Base-by-base conservation (phyloP, 1,140 invertebrate genomes). In the Sinonovacula constricta region DNA sequence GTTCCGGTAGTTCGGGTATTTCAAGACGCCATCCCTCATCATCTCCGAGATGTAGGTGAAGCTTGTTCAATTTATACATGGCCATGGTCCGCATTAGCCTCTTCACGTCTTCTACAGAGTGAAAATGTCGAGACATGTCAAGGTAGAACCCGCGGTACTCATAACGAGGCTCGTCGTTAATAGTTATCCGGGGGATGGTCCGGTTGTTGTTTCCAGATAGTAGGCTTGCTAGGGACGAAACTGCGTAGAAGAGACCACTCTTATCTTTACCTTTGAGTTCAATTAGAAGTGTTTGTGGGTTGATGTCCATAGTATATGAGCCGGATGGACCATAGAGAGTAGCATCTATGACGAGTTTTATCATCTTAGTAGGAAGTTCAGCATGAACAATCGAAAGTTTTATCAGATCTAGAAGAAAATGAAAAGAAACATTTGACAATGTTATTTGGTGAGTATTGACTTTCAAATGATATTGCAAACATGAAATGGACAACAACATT, bases 21-120 rank as follows among this genome's bases (percentile, higher is more conserved):
- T 91, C 83, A 0, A 91, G 30, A 31, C 89, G 78, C 89, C 89
- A 91, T 0, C 88, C 90, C 62, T 91, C 88, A 54, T 91, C 90
- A 63, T 91, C 90, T 2, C 89, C 67, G 33, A 91, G 76, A 70
- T 90, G 90, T 0, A 90, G 79, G 69, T 91, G 90, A 3, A 91
- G 79, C 33, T 82, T 86, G 81, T 91, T 90, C 57, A 90, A 18
- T 63, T 91, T 91, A 77, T 88, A 90, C 69, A 82, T 74, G 2
- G 83, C 78, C 90, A 91, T 91, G n/a, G 66, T 85, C 14, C 85
- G 80, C 22, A 91, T 71, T 22, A 89, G 63, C 24, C 75, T 71
- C 49, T 85, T 49, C 2, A 90, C 63, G 24, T 85, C 81, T 3
- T 74, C 59, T 24, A 83, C 81, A 1, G 65, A 22, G 14, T 85